Evolutionary conservation across 2,113 vertebrate species (phyloP).

Genomic region (Rafetus swinhoei): DNA sequence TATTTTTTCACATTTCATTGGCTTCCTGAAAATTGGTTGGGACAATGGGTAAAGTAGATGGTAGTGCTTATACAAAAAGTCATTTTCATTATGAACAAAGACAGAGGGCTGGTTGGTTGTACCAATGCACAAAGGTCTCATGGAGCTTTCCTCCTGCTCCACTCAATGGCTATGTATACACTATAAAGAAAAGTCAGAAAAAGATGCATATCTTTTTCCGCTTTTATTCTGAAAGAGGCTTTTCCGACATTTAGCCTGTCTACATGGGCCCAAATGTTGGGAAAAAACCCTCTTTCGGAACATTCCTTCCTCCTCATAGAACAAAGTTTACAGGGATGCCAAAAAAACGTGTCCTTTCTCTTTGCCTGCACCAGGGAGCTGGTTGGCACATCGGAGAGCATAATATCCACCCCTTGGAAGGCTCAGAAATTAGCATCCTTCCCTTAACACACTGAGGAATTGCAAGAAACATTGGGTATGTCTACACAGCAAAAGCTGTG

Average conservation of each 20-base stretch:
- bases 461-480: neutral
- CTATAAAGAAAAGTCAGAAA: too few relatives aligned
- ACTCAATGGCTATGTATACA: too few relatives aligned
- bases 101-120: neutral
- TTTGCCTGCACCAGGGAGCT: neutral
- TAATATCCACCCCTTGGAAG: neutral
- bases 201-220: too few relatives aligned
- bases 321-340: too few relatives aligned
- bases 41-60: neutral
- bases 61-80: neutral
- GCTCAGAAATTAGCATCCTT: neutral
- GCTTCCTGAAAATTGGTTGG: neutral
- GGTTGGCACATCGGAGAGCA: neutral
- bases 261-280: too few relatives aligned
- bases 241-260: too few relatives aligned
- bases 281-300: too few relatives aligned
- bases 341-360: neutral
- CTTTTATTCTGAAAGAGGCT: too few relatives aligned
- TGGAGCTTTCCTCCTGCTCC: neutral
- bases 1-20: conserved; percentile 20
- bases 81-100: neutral
- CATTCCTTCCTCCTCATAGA: too few relatives aligned
- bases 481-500: neutral
- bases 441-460: neutral
- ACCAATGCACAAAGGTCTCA: neutral